Evolutionary conservation across 2,888 invertebrate genomes (phyloP).

Genomic region (Ormyrus pomaceus): DNA sequence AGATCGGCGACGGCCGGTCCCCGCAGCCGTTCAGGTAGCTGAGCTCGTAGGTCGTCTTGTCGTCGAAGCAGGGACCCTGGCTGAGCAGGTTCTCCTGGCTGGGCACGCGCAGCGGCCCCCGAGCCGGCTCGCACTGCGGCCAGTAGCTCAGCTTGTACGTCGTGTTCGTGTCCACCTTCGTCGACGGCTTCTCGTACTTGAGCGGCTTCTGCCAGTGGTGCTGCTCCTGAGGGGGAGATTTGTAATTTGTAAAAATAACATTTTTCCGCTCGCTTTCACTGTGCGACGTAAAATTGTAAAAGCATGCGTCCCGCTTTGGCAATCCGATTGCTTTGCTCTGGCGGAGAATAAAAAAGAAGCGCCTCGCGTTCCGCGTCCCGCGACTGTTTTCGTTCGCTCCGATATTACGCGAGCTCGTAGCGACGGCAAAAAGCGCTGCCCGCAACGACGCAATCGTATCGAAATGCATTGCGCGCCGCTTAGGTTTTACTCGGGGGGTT

Average conservation of each 20-base stretch:
- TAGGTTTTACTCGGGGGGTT: no score
- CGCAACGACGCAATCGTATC: neutral
- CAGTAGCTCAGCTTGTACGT: conserved; percentile 72
- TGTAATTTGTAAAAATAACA: no score
- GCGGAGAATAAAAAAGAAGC: no score
- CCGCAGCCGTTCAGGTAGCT: conserved; percentile 69
- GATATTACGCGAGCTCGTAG: no score
- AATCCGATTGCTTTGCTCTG: no score
- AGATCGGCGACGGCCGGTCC: conserved; percentile 63
- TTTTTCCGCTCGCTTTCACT: neutral
- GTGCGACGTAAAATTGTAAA: neutral
- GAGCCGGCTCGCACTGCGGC: conserved; percentile 64
- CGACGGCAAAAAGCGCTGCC: no score
- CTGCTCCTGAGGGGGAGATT: conserved; percentile 59
- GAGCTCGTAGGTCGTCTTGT: conserved; percentile 71
- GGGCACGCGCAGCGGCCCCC: conserved; percentile 58
- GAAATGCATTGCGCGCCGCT: neutral
- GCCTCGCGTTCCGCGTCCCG: no score
- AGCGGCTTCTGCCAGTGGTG: conserved; percentile 62
- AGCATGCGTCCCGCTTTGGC: no score
- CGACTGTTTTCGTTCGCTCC: no score
- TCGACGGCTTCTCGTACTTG: conserved; percentile 64
- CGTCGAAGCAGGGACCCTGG: conserved; percentile 63
- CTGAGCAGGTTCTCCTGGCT: conserved; percentile 65
- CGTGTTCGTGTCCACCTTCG: conserved; percentile 67